Conservation (phyloP, 2,888 invertebrate species). For the Torymus tubicola region DNA sequence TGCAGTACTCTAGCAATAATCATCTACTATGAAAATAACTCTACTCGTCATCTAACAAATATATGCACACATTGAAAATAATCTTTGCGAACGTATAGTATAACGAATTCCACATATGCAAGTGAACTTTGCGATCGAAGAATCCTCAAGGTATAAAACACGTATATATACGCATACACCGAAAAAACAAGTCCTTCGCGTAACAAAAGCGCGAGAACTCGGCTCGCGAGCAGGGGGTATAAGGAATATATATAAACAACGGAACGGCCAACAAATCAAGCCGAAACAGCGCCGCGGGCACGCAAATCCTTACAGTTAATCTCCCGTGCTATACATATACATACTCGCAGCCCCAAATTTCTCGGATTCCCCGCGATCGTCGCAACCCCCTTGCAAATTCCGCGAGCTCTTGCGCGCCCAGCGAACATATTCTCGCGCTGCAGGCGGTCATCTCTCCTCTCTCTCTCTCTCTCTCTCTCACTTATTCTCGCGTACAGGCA, state of each 20-base stretch:
- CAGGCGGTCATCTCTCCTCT: constrained; percentile 47
- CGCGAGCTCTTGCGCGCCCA: constrained; percentile 5
- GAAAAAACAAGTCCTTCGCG: too few species aligned
- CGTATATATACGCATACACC: too few species aligned
- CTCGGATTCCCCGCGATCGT: constrained; percentile 25
- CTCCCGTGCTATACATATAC: neutral
- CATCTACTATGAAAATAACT: too few species aligned
- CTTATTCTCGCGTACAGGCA: neutral
- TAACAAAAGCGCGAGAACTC: too few species aligned
- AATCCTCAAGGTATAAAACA: too few species aligned
- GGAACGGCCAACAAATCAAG: constrained; percentile 23
- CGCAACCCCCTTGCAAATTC: constrained; percentile 37
- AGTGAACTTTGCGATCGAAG: too few species aligned
- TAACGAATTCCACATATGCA: too few species aligned
- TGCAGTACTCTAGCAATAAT: too few species aligned
- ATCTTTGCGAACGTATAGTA: too few species aligned
- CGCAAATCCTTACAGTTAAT: constrained; percentile 6
- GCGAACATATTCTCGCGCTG: constrained; percentile 47
- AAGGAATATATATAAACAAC: neutral
- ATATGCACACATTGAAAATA: too few species aligned
- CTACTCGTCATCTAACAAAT: too few species aligned
- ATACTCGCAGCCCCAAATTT: constrained; percentile 36
- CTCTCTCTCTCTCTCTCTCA: neutral
- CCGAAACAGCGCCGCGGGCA: neutral
- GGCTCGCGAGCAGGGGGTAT: neutral